phyloP scores from a whole-genome alignment of 37 sponge, comb jelly and placozoan species.

The Halichondria panicea region DNA sequence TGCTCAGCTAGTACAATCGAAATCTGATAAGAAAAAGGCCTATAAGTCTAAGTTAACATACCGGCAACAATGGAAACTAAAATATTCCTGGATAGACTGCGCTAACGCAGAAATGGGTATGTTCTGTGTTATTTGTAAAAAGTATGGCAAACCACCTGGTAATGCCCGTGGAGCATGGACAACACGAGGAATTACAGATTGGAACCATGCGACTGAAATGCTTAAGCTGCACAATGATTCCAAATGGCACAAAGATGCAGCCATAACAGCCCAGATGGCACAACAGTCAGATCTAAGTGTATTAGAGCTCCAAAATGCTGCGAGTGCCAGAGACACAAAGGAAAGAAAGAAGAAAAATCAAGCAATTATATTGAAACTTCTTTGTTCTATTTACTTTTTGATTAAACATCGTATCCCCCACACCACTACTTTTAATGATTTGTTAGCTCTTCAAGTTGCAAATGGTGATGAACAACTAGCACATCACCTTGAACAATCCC shows the following conservation, averaged over 20 bases:
- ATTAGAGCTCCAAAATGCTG: background rate
- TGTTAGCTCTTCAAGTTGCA: slow-evolving; percentile 30
- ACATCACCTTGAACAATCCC: background rate
- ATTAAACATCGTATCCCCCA: slow-evolving; percentile 35
- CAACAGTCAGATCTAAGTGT: background rate
- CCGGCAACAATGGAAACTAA: background rate
- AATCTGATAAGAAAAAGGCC: background rate
- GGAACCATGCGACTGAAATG: slow-evolving; percentile 19
- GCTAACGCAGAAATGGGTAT: slow-evolving; percentile 1
- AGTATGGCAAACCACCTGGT: slow-evolving; percentile 28
- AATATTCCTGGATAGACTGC: background rate
- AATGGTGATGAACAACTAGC: slow-evolving; percentile 21
- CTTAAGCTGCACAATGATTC: slow-evolving; percentile 25
- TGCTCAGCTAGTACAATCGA: no score
- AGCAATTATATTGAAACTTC: background rate
- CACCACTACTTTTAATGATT: slow-evolving; percentile 29
- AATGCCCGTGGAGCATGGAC: slow-evolving; percentile 24
- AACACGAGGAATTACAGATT: background rate
- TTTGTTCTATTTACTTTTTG: slow-evolving; percentile 39
- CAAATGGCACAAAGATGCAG: slow-evolving; percentile 27
- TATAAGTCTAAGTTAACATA: background rate
- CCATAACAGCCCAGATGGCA: background rate
- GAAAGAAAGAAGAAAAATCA: slow-evolving; percentile 11
- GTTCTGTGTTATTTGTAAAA: slow-evolving; percentile 24
- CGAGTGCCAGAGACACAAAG: background rate